phyloP scores from a whole-genome alignment of 2,888 invertebrate species.

The Cheilosia vernalis region DNA sequence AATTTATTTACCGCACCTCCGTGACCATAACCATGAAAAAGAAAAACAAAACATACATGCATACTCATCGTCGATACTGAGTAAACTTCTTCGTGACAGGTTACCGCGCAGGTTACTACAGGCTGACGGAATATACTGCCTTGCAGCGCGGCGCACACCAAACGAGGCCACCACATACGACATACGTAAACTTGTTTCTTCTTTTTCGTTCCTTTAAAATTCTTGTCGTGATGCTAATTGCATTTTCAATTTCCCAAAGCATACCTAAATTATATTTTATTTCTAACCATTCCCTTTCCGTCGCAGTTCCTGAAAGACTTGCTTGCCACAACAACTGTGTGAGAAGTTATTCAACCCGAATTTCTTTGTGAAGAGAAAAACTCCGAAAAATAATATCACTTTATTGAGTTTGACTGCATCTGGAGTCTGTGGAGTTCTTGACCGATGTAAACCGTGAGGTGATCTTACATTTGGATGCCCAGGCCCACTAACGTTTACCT shows the following conservation, averaged over 20 bases:
- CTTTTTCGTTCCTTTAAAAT: slow-evolving; percentile 18
- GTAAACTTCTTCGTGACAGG: neutral
- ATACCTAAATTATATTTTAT: slow-evolving; percentile 42
- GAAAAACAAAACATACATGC: neutral
- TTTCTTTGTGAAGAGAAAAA: slow-evolving; percentile 6
- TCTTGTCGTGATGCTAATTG: slow-evolving; percentile 46
- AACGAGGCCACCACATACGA: slow-evolving; percentile 44
- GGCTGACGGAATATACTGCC: slow-evolving; percentile 19
- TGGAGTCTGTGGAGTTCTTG: neutral
- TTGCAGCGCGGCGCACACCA: neutral
- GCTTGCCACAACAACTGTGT: slow-evolving; percentile 9
- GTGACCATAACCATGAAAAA: slow-evolving; percentile 8
- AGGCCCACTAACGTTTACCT: slow-evolving; percentile 10
- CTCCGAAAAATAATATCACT: slow-evolving; percentile 19
- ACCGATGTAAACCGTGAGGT: neutral
- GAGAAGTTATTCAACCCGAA: slow-evolving; percentile 39
- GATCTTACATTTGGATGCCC: slow-evolving; percentile 18
- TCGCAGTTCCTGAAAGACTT: slow-evolving; percentile 2
- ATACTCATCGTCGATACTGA: neutral
- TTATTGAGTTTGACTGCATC: slow-evolving; percentile 14
- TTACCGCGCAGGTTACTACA: slow-evolving; percentile 18
- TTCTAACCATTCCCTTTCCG: slow-evolving; percentile 18
- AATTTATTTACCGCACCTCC: slow-evolving; percentile 25
- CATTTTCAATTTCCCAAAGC: slow-evolving; percentile 35
- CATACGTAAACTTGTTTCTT: slow-evolving; percentile 32